Evolutionary conservation across 2,797 vertebrate species (phyloP), one percentile per base, ranked within the genome.

Genomic region (Sebastes itinus): DNA sequence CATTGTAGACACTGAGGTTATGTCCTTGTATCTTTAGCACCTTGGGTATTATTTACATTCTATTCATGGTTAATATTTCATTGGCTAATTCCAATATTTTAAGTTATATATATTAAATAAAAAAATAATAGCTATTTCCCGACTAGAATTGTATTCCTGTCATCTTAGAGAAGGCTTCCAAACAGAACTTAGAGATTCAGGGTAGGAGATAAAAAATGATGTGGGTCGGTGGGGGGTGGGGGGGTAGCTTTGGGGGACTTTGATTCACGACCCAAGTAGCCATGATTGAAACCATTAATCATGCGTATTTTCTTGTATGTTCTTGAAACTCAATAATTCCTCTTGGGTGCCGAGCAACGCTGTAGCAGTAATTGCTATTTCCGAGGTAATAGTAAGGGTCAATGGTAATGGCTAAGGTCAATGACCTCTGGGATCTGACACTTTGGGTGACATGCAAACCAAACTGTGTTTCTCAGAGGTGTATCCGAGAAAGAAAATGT

Each of bases 251-350:
- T 12, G 7, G 5, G 25, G 4, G 4, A 25, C 35, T 59, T 75
- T 66, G 35, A 76, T 81, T 60, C 67, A 76, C 35, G 67, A 58
- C 42, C 28, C 4, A 38, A 16, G 12, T 52, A 35, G 59, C 30
- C 20, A 3, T 32, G 74, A 65, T 27, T 54, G 69, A 74, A 81
- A 30, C 35, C 61, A 78, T 78, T 56, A 56, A 78, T 76, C 76
- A 73, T 55, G 20, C 22, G 27, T 16, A 35, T 33, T 42, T n/a
- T 64, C 33, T 25, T 49, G 6, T 25, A 30, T 59, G 35, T 64
- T 76, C 52, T 33, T 59, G 59, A 68, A 76, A 56, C 14, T 72
- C 42, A 58, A n/a, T 66, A 22, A 56, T 56, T 56, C 28, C 59
- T 72, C 35, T 27, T 2, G n/a, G 56, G 66, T 23, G 42, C 28